Percentiles rank a stretch among this genome's conserved stretches.
These are phyloP conservation scores for Gracilinanus agilis DNA, from an alignment of 2,113 vertebrate genomes.

Conservation along the genomic window DNA sequence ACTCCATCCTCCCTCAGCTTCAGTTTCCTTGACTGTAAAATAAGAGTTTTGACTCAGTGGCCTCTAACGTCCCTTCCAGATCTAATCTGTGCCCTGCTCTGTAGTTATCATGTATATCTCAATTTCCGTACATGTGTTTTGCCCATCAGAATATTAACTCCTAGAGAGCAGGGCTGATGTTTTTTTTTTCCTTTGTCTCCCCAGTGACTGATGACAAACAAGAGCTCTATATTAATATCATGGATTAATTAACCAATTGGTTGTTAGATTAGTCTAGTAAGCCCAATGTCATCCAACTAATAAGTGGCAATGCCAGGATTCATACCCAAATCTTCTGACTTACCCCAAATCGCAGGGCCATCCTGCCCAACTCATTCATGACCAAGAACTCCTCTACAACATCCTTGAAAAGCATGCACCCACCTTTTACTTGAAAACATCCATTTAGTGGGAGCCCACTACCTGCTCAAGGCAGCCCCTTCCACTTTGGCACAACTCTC, in stretches of 20 bases:
- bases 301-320: not conserved
- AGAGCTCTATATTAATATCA: not conserved
- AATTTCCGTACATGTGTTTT: not conserved
- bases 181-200: not conserved
- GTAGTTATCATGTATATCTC: not conserved
- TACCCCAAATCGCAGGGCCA: not conserved
- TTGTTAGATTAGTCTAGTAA: not conserved
- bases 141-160: not conserved
- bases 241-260: not conserved
- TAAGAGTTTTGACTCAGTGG: slow-evolving; percentile 9
- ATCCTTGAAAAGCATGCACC: not conserved
- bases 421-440: not conserved
- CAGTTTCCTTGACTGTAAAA: slow-evolving; percentile 18
- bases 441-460: not conserved
- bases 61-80: slow-evolving; percentile 20
- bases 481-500: not conserved
- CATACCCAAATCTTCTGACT: not conserved
- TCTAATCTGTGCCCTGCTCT: not conserved
- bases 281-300: not conserved
- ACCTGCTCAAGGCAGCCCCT: not conserved
- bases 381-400: not conserved
- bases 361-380: not conserved
- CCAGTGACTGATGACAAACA: not conserved
- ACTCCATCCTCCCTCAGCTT: slow-evolving; percentile 2
- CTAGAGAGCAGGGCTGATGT: not conserved